A percentile compares a stretch with the other conserved stretches of the same genome.
Evolutionary conservation across 2,888 invertebrate genomes (phyloP).

Genomic region (Calliscelio sp.): DNA sequence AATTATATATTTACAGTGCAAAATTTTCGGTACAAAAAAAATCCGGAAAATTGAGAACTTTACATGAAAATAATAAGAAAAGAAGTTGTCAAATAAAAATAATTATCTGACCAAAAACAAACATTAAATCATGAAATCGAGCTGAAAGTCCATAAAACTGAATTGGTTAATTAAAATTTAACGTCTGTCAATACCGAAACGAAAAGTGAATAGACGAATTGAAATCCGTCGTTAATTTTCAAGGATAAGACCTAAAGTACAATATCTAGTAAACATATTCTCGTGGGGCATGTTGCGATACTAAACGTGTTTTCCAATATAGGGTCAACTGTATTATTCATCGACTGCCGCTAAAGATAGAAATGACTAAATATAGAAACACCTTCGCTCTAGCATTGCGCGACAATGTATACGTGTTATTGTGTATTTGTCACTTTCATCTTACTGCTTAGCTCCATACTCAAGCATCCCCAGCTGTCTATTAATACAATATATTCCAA

Average conservation of each 20-base stretch:
- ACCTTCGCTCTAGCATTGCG: slow-evolving; percentile 66
- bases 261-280: slow-evolving; percentile 80
- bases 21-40: too few species aligned
- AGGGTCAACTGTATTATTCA: slow-evolving; percentile 83
- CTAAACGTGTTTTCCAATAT: slow-evolving; percentile 83
- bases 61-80: too few species aligned
- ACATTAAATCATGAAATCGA: too few species aligned
- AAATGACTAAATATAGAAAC: slow-evolving; percentile 81
- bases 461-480: slow-evolving; percentile 50
- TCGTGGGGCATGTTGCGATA: slow-evolving; percentile 80
- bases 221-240: slow-evolving; percentile 47
- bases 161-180: slow-evolving; percentile 6
- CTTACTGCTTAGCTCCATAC: slow-evolving; percentile 57
- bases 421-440: slow-evolving; percentile 57
- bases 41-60: too few species aligned
- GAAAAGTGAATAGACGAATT: slow-evolving; percentile 17
- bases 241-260: slow-evolving; percentile 71
- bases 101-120: too few species aligned
- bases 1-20: too few species aligned
- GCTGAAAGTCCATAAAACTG: neutral
- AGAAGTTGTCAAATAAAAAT: too few species aligned
- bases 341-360: slow-evolving; percentile 81
- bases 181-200: slow-evolving; percentile 29
- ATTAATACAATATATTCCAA: slow-evolving; percentile 67
- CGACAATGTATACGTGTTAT: slow-evolving; percentile 56